These are phyloP conservation scores for Heteromyza rotundicornis DNA, from an alignment of 2,888 invertebrate species.

Conservation along the genomic window DNA sequence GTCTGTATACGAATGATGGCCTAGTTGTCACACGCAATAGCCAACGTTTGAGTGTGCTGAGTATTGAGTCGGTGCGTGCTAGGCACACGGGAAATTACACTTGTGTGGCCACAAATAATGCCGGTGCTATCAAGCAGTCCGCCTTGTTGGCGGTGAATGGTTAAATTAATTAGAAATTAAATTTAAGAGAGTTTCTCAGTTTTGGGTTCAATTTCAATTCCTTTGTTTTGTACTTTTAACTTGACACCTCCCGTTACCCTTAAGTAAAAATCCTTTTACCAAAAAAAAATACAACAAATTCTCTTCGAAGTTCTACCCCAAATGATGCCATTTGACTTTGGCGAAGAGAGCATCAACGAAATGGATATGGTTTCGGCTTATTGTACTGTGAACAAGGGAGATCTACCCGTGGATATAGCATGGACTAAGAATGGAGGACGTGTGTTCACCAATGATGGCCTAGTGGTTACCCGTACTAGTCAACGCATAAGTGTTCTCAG, in stretches of 20 bases:
- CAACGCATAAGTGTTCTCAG: slow-evolving; percentile 70
- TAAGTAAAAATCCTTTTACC: no score
- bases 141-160: slow-evolving; percentile 69
- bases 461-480: slow-evolving; percentile 67
- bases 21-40: slow-evolving; percentile 67
- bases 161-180: slow-evolving; percentile 44
- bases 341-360: slow-evolving; percentile 70
- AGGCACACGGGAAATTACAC: slow-evolving; percentile 70
- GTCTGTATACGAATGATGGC: slow-evolving; percentile 64
- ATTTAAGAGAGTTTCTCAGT: background rate
- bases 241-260: background rate
- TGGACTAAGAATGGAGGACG: slow-evolving; percentile 70
- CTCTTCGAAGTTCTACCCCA: slow-evolving; percentile 69
- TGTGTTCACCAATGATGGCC: slow-evolving; percentile 64
- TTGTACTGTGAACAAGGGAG: slow-evolving; percentile 78
- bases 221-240: slow-evolving; percentile 9
- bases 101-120: slow-evolving; percentile 69
- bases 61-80: slow-evolving; percentile 69
- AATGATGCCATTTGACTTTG: slow-evolving; percentile 75
- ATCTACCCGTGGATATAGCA: slow-evolving; percentile 75
- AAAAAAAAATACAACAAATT: no score
- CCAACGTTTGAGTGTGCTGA: slow-evolving; percentile 69
- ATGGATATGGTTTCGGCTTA: slow-evolving; percentile 73
- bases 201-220: slow-evolving; percentile 16
- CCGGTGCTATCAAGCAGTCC: slow-evolving; percentile 67